Evolutionary conservation across 2,888 invertebrate species (phyloP), one percentile per base, ranked within the genome.

Genomic region (Acanthosepion pharaonis): DNA sequence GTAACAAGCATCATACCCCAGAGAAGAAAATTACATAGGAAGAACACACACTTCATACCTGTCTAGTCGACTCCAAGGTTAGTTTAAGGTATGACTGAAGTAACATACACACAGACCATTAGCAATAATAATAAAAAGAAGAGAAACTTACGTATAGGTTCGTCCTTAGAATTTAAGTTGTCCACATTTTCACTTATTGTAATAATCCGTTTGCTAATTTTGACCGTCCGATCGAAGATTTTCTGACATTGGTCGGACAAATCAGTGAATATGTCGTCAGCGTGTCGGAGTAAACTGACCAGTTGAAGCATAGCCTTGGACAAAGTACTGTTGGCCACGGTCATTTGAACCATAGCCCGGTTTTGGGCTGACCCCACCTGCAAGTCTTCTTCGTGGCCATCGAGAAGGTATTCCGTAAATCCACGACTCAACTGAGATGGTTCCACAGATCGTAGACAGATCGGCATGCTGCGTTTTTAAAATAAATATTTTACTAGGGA

Each of bases 181-280:
- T 94, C 94, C n/a, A 96, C 96, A 94, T 95, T 95, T 49, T 95
- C 95, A 92, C 95, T 95, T 15, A 96, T 64, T 51, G 94, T 94
- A 23, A 94, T 92, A 51, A 97, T 94, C 95, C 95, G 96, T 94
- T 95, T 94, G 25, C 94, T 95, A 49, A 97, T 96, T 93, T 95
- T 95, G 93, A 96, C 96, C 23, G 96, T 96, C 94, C 96, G 95
- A 92, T 96, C 96, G 92, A 96, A 95, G 94, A 97, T 96, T 94
- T 96, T 96, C 95, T 96, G 96, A 95, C 97, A 97, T 95, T 97
- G 96, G 92, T 97, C 97, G 0, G 96, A 95, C 95, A 97, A 95
- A 95, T 96, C 96, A 96, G 96, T 96, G 95, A 97, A 97, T 5
- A 97, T 95, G 95, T 96, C 97, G 95, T 97, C 97, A n/a, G 97